Percentiles rank a stretch among this genome's conserved stretches.
phyloP scores from a whole-genome alignment of 2,888 invertebrate genomes.

The Aleiodes leptofemur region DNA sequence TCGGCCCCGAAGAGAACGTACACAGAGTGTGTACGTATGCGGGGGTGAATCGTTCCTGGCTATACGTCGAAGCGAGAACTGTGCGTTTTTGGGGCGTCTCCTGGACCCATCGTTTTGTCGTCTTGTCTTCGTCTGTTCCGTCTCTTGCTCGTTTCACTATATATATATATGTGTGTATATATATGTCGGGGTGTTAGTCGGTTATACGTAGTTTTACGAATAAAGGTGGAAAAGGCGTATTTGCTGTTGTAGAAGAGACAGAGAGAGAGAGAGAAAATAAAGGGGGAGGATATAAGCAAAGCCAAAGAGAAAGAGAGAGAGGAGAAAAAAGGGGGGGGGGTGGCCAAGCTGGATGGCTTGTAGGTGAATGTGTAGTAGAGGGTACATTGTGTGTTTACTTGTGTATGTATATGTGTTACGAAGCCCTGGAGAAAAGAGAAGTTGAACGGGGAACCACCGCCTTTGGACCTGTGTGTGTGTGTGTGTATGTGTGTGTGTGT shows the following conservation, averaged over 20 bases:
- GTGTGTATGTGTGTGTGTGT: constrained; percentile 32
- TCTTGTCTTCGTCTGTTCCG: constrained; percentile 57
- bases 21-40: constrained; percentile 57
- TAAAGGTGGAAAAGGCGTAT: constrained; percentile 7
- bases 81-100: constrained; percentile 72
- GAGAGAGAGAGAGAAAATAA: neutral
- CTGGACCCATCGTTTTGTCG: constrained; percentile 66
- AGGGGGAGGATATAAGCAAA: constrained; percentile 4
- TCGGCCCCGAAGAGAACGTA: constrained; percentile 56
- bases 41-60: constrained; percentile 65
- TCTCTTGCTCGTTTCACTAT: constrained; percentile 51
- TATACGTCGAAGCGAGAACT: constrained; percentile 71
- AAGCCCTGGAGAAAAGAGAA: constrained; percentile 34
- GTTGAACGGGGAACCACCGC: constrained; percentile 1
- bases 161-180: no score
- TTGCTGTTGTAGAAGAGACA: constrained; percentile 4
- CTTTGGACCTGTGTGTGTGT: constrained; percentile 25
- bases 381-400: constrained; percentile 25
- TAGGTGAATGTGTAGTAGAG: neutral
- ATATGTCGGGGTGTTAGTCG: constrained; percentile 9
- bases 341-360: constrained; percentile 31
- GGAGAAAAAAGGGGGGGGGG: constrained; percentile 8
- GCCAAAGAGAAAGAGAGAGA: constrained; percentile 15
- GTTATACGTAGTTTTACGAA: constrained; percentile 35
- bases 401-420: constrained; percentile 27